Evolutionary conservation across 2,113 vertebrate species (phyloP).

Genomic region (Pteruthius melanotis): DNA sequence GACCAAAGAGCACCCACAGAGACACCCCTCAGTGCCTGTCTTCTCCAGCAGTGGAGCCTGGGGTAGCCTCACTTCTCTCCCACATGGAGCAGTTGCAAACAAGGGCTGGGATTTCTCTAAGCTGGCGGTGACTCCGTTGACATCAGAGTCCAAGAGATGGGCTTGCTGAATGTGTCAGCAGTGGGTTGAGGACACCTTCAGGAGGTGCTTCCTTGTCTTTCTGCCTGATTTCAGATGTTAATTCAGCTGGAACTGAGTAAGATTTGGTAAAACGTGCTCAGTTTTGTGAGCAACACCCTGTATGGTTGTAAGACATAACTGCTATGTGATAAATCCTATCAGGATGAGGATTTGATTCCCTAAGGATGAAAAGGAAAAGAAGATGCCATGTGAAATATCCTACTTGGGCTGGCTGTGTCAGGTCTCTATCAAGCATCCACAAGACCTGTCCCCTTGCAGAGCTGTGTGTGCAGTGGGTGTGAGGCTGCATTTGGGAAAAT

Average conservation of each 20-base stretch:
- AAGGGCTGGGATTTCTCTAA: not conserved
- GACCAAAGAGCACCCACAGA: not conserved
- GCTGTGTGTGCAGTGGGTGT: rapidly evolving
- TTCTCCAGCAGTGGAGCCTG: not conserved
- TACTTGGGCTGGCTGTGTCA: not conserved
- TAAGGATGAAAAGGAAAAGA: not conserved
- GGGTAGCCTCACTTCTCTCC: not conserved
- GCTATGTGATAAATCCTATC: not conserved
- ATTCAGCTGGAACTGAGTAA: not conserved
- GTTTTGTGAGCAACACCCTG: not conserved
- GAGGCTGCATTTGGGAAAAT: not conserved
- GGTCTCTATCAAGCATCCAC: not conserved
- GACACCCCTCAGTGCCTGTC: not conserved
- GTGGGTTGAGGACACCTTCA: not conserved
- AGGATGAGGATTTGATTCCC: not conserved
- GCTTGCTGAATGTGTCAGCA: not conserved
- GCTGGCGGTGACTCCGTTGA: not conserved
- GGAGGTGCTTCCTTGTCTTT: not conserved
- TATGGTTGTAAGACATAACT: not conserved
- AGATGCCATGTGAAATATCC: not conserved
- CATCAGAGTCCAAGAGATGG: not conserved
- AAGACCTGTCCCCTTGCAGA: not conserved
- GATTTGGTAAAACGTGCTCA: not conserved
- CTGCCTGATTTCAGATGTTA: not conserved
- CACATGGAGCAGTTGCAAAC: not conserved